phyloP scores from a whole-genome alignment of 2,797 vertebrate species.

The Carapus acus region DNA sequence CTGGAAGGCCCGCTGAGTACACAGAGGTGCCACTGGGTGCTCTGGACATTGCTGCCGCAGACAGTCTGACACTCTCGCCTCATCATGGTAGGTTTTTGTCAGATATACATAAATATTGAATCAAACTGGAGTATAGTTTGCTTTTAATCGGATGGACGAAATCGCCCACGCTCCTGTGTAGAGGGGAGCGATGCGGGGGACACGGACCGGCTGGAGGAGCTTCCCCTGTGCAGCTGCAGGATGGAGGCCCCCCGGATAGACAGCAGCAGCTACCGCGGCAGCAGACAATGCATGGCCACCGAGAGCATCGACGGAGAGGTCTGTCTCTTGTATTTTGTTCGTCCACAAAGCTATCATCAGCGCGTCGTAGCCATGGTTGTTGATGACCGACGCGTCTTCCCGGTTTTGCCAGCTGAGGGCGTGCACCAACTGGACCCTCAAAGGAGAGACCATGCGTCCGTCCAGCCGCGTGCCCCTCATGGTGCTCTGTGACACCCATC shows the following conservation, averaged over 20 bases:
- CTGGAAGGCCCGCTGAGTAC: conserved; percentile 73
- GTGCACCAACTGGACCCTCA: conserved; percentile 78
- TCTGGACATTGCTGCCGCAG: conserved; percentile 81
- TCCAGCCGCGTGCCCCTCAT: conserved; percentile 87
- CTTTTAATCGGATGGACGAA: no score
- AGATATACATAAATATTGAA: not conserved
- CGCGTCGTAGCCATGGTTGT: not conserved
- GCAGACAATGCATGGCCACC: conserved; percentile 85
- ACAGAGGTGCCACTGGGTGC: conserved; percentile 86
- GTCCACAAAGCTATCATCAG: not conserved
- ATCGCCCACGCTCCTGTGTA: conserved; percentile 16
- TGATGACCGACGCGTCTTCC: no score
- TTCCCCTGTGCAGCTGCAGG: conserved; percentile 89
- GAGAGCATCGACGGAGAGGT: conserved; percentile 89
- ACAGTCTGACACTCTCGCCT: conserved; percentile 81
- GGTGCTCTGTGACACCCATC: conserved; percentile 87
- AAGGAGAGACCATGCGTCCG: conserved; percentile 89
- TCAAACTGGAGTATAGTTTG: not conserved
- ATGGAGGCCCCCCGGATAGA: conserved; percentile 91
- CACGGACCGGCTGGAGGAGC: conserved; percentile 84
- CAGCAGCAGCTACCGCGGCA: conserved; percentile 70
- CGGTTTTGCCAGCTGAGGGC: conserved; percentile 72
- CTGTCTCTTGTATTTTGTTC: conserved; percentile 15
- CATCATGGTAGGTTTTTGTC: conserved; percentile 70
- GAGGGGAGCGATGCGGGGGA: conserved; percentile 84